Evolutionary conservation across 35 echinoderm and acorn worm genomes (phyloP).

Genomic region (Apostichopus californicus): DNA sequence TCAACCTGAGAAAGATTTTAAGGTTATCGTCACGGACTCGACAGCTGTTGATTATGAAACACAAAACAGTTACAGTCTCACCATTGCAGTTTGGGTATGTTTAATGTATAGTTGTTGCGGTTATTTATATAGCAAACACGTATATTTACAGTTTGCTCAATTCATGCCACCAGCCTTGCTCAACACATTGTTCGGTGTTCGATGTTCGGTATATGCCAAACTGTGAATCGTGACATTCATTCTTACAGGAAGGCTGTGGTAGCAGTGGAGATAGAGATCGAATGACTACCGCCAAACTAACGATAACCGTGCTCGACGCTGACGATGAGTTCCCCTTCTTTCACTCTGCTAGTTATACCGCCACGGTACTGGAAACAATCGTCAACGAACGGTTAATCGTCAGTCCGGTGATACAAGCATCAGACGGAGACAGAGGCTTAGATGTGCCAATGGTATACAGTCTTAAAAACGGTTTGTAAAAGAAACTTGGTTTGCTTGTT

Average conservation of each 20-base stretch:
- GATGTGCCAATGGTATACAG: not conserved
- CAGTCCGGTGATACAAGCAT: not conserved
- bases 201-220: not conserved
- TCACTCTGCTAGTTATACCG: not conserved
- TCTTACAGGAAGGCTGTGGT: constrained; percentile 19
- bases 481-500: no score
- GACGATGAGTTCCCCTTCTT: constrained; percentile 44
- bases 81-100: constrained; percentile 1
- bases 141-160: no score
- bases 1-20: constrained; percentile 19
- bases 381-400: not conserved
- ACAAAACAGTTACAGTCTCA: not conserved
- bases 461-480: not conserved
- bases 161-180: not conserved
- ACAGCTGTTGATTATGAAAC: constrained; percentile 14
- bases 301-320: not conserved
- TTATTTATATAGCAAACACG: no score
- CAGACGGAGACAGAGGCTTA: constrained; percentile 6
- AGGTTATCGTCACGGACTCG: constrained; percentile 12
- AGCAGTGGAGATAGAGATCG: not conserved
- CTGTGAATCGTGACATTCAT: not conserved
- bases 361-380: not conserved
- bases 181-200: not conserved
- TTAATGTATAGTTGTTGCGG: not conserved
- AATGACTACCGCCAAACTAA: not conserved